Percentiles rank a stretch among this genome's conserved stretches.
Conservation (phyloP, 2,888 invertebrate species). For the Nesidiocoris tenuis region DNA sequence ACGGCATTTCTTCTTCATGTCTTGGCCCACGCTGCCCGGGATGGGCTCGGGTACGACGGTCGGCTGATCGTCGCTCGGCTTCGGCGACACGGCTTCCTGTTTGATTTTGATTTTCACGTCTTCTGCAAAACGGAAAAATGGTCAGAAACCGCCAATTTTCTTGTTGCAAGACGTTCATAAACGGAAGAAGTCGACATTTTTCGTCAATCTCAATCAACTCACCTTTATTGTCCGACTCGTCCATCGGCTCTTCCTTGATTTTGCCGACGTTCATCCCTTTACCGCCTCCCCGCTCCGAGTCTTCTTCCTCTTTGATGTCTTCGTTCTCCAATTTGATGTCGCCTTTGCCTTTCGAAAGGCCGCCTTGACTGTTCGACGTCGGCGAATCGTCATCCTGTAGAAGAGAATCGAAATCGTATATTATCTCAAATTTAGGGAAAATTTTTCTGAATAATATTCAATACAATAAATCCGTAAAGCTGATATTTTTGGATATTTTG, state of each 20-base stretch:
- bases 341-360: conserved; percentile 63
- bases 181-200: too few relatives aligned
- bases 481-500: too few relatives aligned
- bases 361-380: conserved; percentile 63
- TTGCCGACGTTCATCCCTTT: conserved; percentile 63
- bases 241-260: conserved; percentile 62
- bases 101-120: conserved; percentile 59
- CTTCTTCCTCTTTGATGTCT: conserved; percentile 57
- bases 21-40: conserved; percentile 47
- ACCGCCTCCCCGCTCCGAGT: conserved; percentile 65
- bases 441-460: background rate
- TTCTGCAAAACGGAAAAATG: conserved; percentile 54
- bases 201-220: too few relatives aligned
- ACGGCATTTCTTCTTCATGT: conserved; percentile 66
- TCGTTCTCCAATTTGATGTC: conserved; percentile 61
- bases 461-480: too few relatives aligned
- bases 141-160: background rate
- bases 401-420: too few relatives aligned
- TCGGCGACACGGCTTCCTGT: conserved; percentile 63
- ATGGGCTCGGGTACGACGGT: conserved; percentile 51
- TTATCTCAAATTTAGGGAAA: too few relatives aligned
- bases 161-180: background rate
- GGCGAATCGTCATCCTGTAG: conserved; percentile 62
- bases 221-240: conserved; percentile 55
- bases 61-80: conserved; percentile 61